Evolutionary conservation across 2,797 vertebrate species (phyloP), one percentile per base, ranked within the genome.

Genomic region (Taenioides sp.): DNA sequence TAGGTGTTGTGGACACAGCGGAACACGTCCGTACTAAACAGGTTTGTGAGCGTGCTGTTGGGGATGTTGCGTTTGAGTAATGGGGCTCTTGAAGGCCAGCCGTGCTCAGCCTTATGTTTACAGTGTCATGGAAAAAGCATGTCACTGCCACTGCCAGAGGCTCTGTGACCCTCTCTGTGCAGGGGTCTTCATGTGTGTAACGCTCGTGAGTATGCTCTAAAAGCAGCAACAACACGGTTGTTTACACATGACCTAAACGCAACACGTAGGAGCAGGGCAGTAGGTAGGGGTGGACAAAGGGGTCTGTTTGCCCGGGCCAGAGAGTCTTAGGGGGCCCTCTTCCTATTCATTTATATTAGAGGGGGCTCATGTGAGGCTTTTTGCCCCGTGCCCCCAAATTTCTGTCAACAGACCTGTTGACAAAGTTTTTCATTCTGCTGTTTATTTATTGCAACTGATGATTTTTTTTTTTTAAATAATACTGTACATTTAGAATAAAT

Each of bases 1-100:
- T 4, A 65, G 47, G 77, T 75, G 17, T 67, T 55, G 17, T 71
- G 54, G 34, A 49, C 61, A 43, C 43, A 40, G 17, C 52, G 37
- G 63, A 43, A 67, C n/a, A 47, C 2, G 61, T 43, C 63, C 0
- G 3, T 62, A 55, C 28, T 59, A 22, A 74, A 70, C 58, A 58
- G 54, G 67, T 76, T 65, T 60, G 50, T 66, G 43, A 67, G 57
- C 34, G 57, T 37, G 28, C 34, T 66, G 1, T 34, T 12, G 49
- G 40, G 69, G 31, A 23, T 65, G 59, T 65, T 28, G 71, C 64
- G 28, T 71, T 59, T 67, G 57, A 65, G 65, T 71, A 18, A 6
- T 61, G 37, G 58, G 62, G 69, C 37, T 34, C 37, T 40, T 27
- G 58, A 25, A 34, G 37, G 18, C 28, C 59, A 64, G 54, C 18